Percentiles rank a stretch among this genome's conserved stretches.
Evolutionary conservation across 1,140 invertebrate genomes (phyloP).

Genomic region (Trialeurodes vaporariorum): DNA sequence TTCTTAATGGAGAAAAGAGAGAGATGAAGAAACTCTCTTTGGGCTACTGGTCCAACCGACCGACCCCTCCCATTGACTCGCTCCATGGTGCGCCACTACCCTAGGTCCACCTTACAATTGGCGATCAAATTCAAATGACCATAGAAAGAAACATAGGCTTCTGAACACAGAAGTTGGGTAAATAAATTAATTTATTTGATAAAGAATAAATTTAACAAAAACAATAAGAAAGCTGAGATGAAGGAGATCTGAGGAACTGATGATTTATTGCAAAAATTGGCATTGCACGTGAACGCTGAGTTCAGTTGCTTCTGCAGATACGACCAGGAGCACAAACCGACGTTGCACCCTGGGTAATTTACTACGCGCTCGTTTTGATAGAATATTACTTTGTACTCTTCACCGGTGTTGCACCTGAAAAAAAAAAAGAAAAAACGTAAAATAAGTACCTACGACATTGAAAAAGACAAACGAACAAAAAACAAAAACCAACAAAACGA

Average conservation of each 20-base stretch:
- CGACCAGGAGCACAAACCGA: conserved; percentile 40
- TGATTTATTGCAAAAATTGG: not conserved
- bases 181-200: not conserved
- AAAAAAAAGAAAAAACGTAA: conserved; percentile 7
- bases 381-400: conserved; percentile 39
- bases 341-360: conserved; percentile 36
- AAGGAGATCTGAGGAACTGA: not conserved
- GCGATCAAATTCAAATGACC: no score
- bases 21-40: no score
- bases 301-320: conserved; percentile 35
- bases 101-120: no score
- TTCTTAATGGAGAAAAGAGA: no score
- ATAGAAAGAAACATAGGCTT: no score
- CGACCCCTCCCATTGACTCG: no score
- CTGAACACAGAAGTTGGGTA: not conserved
- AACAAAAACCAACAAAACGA: not conserved
- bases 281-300: not conserved
- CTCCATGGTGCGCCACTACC: no score
- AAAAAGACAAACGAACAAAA: not conserved
- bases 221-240: not conserved
- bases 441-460: not conserved
- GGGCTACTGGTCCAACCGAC: no score
- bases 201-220: not conserved
- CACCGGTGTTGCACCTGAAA: conserved; percentile 32
- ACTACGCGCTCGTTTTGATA: conserved; percentile 36